These are phyloP conservation scores for Pollenia amentaria DNA, from an alignment of 2,888 invertebrate species.

Conservation along the genomic window DNA sequence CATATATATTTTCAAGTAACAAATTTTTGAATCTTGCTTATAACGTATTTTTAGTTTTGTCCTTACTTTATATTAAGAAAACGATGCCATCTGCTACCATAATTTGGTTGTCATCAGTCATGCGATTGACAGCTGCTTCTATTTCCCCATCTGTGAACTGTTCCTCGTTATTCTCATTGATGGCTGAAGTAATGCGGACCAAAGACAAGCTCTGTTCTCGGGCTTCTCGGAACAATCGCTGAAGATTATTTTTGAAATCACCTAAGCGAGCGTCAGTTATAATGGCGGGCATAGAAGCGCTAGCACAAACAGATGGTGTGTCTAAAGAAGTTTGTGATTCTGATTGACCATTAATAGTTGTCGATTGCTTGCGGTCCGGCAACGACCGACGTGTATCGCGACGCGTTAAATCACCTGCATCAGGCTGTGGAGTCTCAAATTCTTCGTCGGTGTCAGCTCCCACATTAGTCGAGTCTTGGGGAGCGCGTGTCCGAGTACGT, in stretches of 20 bases:
- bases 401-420: constrained; percentile 83
- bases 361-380: constrained; percentile 55
- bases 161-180: constrained; percentile 88
- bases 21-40: background rate
- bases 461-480: constrained; percentile 66
- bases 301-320: constrained; percentile 54
- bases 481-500: constrained; percentile 78
- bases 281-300: constrained; percentile 75
- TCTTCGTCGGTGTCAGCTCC: constrained; percentile 80
- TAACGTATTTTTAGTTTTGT: background rate
- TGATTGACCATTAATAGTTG: constrained; percentile 40
- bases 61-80: constrained; percentile 89
- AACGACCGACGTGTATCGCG: constrained; percentile 82
- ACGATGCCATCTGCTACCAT: constrained; percentile 95
- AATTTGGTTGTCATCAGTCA: constrained; percentile 96
- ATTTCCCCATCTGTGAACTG: constrained; percentile 90
- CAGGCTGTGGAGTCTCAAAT: constrained; percentile 80
- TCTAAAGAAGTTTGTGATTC: constrained; percentile 66
- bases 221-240: constrained; percentile 91
- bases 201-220: constrained; percentile 91
- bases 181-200: constrained; percentile 87
- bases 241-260: constrained; percentile 90
- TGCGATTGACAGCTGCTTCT: constrained; percentile 90
- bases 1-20: background rate
- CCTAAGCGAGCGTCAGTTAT: constrained; percentile 86